A percentile compares a stretch with the other conserved stretches of the same genome.
phyloP scores from a whole-genome alignment of 2,113 vertebrate genomes.

The Oreocharis arfaki region DNA sequence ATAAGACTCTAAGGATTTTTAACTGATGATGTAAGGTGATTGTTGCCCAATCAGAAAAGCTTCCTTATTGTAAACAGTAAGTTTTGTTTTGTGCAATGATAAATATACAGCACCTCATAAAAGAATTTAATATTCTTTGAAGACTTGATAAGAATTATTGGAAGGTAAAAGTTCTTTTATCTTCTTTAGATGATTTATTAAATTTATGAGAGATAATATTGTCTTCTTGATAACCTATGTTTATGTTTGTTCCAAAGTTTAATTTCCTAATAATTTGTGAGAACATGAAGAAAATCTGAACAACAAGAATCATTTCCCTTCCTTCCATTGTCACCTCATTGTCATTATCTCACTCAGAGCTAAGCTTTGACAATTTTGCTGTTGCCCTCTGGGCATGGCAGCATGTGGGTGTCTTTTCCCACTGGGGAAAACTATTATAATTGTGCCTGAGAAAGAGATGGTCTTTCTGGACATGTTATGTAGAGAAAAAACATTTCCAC shows the following conservation, averaged over 20 bases:
- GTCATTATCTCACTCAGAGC: neutral
- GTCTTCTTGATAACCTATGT: constrained; percentile 26
- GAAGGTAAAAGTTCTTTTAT: constrained; percentile 11
- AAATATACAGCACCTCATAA: neutral
- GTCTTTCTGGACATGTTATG: neutral
- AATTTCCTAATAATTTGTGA: constrained; percentile 43
- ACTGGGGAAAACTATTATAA: neutral
- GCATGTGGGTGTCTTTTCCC: neutral
- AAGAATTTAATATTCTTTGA: constrained; percentile 51
- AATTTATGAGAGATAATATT: constrained; percentile 14
- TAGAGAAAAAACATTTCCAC: neutral
- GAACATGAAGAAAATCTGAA: neutral
- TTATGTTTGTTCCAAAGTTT: constrained; percentile 46
- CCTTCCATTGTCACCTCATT: neutral
- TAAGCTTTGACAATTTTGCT: neutral
- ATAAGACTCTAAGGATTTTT: neutral
- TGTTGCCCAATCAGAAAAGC: neutral
- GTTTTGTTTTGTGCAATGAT: neutral
- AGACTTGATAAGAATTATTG: constrained; percentile 51
- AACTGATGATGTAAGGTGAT: neutral
- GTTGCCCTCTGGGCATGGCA: neutral
- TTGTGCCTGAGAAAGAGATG: neutral
- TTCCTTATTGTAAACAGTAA: neutral
- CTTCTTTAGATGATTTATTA: constrained; percentile 40
- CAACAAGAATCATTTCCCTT: constrained; percentile 7